Evolutionary conservation across 2,888 invertebrate genomes (phyloP).

Genomic region (Spilosoma lubricipeda): DNA sequence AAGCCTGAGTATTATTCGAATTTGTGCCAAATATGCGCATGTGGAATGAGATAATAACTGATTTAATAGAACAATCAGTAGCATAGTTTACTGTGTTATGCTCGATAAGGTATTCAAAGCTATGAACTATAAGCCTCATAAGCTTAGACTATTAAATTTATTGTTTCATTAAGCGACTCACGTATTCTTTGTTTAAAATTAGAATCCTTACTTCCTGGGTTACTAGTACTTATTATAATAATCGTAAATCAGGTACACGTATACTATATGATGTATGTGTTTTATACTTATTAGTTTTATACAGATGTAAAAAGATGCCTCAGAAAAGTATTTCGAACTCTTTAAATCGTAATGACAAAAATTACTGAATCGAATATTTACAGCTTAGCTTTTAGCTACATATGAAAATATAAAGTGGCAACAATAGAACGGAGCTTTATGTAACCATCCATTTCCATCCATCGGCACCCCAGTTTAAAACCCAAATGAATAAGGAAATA

Average conservation of each 20-base stretch:
- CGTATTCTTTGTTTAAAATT: constrained; percentile 36
- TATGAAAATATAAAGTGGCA: too few species aligned
- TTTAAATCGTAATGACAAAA: too few species aligned
- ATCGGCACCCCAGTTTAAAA: too few species aligned
- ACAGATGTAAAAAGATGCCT: too few species aligned
- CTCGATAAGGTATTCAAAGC: constrained; percentile 28
- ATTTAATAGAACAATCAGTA: constrained; percentile 18
- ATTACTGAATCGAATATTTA: too few species aligned
- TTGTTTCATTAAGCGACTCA: constrained; percentile 34
- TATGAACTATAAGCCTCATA: constrained; percentile 18
- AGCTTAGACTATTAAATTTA: constrained; percentile 22
- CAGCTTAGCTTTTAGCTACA: too few species aligned
- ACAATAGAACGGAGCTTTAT: too few species aligned
- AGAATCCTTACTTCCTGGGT: constrained; percentile 39
- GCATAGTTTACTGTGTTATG: constrained; percentile 23
- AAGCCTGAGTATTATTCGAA: background rate
- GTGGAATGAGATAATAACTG: background rate
- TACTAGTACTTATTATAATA: background rate
- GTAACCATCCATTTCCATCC: too few species aligned
- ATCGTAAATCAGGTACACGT: constrained; percentile 1
- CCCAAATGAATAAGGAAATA: too few species aligned
- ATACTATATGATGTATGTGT: background rate
- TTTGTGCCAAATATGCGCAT: background rate
- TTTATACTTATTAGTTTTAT: too few species aligned
- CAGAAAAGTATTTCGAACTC: too few species aligned